Evolutionary conservation across 2,888 invertebrate genomes (phyloP).

Genomic region (Tyria jacobaeae): DNA sequence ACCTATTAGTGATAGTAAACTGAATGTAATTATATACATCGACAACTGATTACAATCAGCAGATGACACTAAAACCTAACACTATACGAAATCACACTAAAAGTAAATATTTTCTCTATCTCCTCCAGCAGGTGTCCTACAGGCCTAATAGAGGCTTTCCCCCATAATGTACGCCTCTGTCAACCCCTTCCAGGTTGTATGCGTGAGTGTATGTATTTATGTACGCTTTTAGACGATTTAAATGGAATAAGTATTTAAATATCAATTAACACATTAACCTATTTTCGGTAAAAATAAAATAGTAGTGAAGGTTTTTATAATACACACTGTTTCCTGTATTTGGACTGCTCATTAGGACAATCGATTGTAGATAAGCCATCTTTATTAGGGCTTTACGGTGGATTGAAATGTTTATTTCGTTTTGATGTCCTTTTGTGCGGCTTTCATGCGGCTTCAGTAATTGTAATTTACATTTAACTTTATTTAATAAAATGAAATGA

Average conservation of each 20-base stretch:
- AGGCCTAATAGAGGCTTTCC: too few species aligned
- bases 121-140: too few species aligned
- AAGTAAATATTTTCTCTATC: too few species aligned
- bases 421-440: conserved; percentile 8
- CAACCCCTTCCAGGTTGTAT: too few species aligned
- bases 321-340: conserved; percentile 1
- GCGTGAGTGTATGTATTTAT: too few species aligned
- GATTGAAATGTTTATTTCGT: conserved; percentile 25
- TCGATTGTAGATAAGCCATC: conserved; percentile 23
- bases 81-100: too few species aligned
- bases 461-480: neutral
- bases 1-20: too few species aligned
- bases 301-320: conserved; percentile 7
- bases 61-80: too few species aligned
- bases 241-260: neutral
- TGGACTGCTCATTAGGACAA: conserved; percentile 29
- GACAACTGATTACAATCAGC: too few species aligned
- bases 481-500: neutral
- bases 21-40: too few species aligned
- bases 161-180: too few species aligned
- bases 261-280: neutral
- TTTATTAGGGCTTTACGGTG: conserved; percentile 12
- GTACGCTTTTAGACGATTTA: neutral
- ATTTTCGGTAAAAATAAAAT: neutral
- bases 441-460: neutral